Evolutionary conservation across 2,797 vertebrate genomes (phyloP), one percentile per base, ranked within the genome.

Genomic region (Staurois parvus): DNA sequence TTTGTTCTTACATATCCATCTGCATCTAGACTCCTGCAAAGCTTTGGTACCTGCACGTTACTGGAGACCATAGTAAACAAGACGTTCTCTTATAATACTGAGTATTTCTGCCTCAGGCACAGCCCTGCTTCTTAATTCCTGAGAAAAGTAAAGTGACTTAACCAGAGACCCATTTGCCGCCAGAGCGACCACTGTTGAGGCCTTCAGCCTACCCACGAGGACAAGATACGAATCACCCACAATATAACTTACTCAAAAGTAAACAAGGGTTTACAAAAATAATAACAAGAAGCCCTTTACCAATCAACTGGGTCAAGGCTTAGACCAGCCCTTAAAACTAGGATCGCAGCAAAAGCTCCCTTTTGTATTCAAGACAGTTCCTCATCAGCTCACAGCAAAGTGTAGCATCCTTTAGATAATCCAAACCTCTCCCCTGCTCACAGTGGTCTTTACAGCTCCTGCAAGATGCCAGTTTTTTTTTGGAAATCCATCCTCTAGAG

Each of bases 91-190:
- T 37, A 5, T 79, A 87, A 87, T 83, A 87, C 81, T 83, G 85
- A 79, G 17, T 40, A 24, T 66, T 17, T n/a, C 67, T 68, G 77
- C 70, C 70, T 56, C 70, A 74, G 62, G 70, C 56, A 28, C 79
- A 28, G 70, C 48, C 80, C 80, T 78, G 68, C 67, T 52, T 77
- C 74, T 26, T 69, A 24, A 82, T 77, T 81, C 85, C 85, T 86
- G 80, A 83, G 85, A 83, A 86, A 77, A 48, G 70, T 67, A 75
- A 68, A 75, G 84, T 68, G 59, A 79, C 56, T 73, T 21, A 37
- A 52, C 56, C 34, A 64, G 56, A 81, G 79, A 64, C 45, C 45
- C 26, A 42, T 52, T 19, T 34, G 52, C 40, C 34, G 17, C 12
- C 19, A 59, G 52, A 21, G 52, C 2, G 19, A 59, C 19, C 42